Conservation (phyloP, 2,113 vertebrate genomes). For the Tinamus guttatus region DNA sequence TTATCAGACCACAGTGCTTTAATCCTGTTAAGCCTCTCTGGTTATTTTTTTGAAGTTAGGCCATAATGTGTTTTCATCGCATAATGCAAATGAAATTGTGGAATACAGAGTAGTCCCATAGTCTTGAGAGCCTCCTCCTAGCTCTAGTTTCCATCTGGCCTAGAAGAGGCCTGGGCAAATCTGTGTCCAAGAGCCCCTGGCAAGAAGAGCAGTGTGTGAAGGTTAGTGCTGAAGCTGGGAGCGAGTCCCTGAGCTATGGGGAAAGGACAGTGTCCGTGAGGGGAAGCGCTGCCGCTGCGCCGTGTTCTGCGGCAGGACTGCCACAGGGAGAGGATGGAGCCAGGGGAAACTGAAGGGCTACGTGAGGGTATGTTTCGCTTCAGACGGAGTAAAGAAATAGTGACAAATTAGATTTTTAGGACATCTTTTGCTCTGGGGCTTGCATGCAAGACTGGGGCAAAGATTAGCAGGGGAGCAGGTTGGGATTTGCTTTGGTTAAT, state of each 20-base stretch:
- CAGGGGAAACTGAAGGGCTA: neutral
- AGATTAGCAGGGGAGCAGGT: neutral
- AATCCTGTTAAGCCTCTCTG: neutral
- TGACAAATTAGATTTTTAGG: neutral
- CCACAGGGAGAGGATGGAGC: neutral
- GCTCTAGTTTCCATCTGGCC: neutral
- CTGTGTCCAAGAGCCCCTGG: neutral
- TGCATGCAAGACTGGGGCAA: neutral
- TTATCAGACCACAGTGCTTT: neutral
- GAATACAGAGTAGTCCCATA: neutral
- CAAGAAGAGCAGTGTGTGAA: neutral
- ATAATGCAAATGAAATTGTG: neutral
- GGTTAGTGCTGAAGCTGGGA: neutral
- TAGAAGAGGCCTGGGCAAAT: neutral
- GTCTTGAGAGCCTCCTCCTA: neutral
- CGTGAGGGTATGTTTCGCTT: neutral
- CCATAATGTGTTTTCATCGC: neutral
- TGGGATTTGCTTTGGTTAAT: neutral
- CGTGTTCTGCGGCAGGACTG: fast-evolving
- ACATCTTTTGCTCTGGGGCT: neutral
- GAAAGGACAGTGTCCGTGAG: neutral
- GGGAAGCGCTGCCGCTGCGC: neutral
- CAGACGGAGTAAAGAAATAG: neutral
- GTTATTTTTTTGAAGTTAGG: neutral
- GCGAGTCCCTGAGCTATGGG: neutral